Conservation (phyloP, 2,797 vertebrate genomes). For the Discoglossus pictus region DNA sequence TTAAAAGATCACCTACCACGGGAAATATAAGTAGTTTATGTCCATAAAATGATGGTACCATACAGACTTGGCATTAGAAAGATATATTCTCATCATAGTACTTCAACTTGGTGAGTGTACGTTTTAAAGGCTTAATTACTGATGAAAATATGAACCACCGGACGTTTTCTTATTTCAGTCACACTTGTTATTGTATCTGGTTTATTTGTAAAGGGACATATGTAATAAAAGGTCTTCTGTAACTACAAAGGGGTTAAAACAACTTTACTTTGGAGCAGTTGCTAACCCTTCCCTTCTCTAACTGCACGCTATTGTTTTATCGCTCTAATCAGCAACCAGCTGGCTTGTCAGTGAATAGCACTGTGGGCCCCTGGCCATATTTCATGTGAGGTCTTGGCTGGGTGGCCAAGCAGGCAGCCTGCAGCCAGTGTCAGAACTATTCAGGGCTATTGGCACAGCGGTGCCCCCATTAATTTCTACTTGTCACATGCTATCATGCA, state of each 20-base stretch:
- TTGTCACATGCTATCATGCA: conserved; percentile 81
- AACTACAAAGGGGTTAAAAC: conserved; percentile 38
- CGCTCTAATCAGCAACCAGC: conserved; percentile 97
- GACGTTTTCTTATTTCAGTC: no score
- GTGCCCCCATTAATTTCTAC: conserved; percentile 78
- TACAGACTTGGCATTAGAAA: no score
- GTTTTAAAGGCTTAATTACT: no score
- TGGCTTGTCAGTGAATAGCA: conserved; percentile 90
- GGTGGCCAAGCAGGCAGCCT: conserved; percentile 77
- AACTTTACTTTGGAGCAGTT: conserved; percentile 57
- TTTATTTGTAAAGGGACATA: background rate
- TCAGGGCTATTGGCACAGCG: conserved; percentile 76
- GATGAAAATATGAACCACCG: no score
- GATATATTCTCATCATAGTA: no score
- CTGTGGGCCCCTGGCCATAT: conserved; percentile 88
- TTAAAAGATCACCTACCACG: no score
- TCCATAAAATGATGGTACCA: no score
- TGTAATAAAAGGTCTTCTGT: background rate
- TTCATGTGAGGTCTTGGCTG: conserved; percentile 98
- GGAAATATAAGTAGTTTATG: no score
- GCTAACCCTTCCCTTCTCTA: conserved; percentile 73
- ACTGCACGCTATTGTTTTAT: conserved; percentile 78
- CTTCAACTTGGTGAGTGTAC: no score
- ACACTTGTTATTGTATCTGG: background rate
- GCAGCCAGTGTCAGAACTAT: conserved; percentile 77